A percentile compares a stretch with the other conserved stretches of the same genome.
These are phyloP conservation scores for Crossocerus cetratus DNA, from an alignment of 2,888 invertebrate genomes.

Conservation along the genomic window DNA sequence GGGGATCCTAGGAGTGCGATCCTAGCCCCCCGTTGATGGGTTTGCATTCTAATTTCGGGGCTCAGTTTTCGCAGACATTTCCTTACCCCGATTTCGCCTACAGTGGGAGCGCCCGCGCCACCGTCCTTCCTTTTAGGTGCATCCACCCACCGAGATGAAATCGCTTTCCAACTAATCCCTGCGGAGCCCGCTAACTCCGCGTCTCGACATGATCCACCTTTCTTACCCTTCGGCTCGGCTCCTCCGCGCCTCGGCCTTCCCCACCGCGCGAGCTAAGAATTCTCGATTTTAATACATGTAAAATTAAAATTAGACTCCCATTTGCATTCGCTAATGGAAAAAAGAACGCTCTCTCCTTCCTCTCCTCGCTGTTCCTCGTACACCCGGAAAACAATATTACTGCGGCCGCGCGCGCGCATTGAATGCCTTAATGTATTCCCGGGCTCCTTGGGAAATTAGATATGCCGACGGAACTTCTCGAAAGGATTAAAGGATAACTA, in stretches of 20 bases:
- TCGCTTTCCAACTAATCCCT: slow-evolving; percentile 74
- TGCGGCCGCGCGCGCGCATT: neutral
- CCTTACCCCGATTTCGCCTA: slow-evolving; percentile 45
- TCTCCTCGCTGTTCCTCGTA: slow-evolving; percentile 42
- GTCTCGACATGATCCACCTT: slow-evolving; percentile 45
- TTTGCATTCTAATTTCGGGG: slow-evolving; percentile 74
- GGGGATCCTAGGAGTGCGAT: slow-evolving; percentile 62
- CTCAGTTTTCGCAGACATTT: slow-evolving; percentile 68
- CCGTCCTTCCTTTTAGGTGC: slow-evolving; percentile 66
- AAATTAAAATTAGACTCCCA: slow-evolving; percentile 81
- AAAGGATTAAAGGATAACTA: neutral
- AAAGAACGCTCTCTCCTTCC: slow-evolving; percentile 68
- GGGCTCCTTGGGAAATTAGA: neutral
- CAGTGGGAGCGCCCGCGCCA: no score
- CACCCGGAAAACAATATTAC: slow-evolving; percentile 10
- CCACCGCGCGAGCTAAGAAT: slow-evolving; percentile 78
- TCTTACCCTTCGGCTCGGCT: slow-evolving; percentile 52
- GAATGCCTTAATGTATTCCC: slow-evolving; percentile 17
- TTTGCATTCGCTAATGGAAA: slow-evolving; percentile 81
- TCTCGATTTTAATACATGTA: slow-evolving; percentile 80
- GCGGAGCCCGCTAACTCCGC: slow-evolving; percentile 43
- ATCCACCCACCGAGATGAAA: slow-evolving; percentile 66
- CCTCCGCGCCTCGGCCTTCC: slow-evolving; percentile 32
- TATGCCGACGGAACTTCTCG: neutral
- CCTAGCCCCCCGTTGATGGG: slow-evolving; percentile 63